phyloP scores from a whole-genome alignment of 2,888 invertebrate species.

The Drosophila helvetica region DNA sequence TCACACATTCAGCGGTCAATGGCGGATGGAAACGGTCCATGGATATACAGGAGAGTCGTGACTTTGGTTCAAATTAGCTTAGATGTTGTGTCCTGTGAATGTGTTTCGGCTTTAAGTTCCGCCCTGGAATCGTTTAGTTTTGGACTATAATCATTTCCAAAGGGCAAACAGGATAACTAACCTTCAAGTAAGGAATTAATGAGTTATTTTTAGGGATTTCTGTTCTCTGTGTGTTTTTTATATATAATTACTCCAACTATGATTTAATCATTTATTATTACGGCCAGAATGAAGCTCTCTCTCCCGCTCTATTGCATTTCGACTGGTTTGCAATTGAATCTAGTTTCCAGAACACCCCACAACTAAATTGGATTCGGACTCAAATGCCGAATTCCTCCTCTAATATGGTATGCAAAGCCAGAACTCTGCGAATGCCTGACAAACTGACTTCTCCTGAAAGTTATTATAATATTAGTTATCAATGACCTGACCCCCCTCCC shows the following conservation, averaged over 20 bases:
- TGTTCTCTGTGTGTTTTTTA: too few relatives aligned
- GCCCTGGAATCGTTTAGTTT: background rate
- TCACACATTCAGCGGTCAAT: background rate
- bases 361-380: background rate
- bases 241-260: too few relatives aligned
- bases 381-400: background rate
- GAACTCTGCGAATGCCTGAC: background rate
- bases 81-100: background rate
- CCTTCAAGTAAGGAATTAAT: too few relatives aligned
- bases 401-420: background rate
- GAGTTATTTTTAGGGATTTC: too few relatives aligned
- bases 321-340: background rate
- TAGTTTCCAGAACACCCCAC: background rate
- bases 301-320: too few relatives aligned
- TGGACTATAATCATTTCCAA: background rate
- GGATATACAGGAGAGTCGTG: constrained; percentile 13
- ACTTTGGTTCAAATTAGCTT: constrained; percentile 33
- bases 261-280: too few relatives aligned
- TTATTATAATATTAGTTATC: background rate
- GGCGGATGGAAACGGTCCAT: constrained; percentile 22
- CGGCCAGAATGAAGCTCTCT: too few relatives aligned
- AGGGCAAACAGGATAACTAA: background rate
- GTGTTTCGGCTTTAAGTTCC: constrained; percentile 4
- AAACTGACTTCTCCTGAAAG: background rate
- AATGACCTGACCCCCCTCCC: background rate